phyloP scores from a whole-genome alignment of 2,797 vertebrate species.

The Setipinna tenuifilis region DNA sequence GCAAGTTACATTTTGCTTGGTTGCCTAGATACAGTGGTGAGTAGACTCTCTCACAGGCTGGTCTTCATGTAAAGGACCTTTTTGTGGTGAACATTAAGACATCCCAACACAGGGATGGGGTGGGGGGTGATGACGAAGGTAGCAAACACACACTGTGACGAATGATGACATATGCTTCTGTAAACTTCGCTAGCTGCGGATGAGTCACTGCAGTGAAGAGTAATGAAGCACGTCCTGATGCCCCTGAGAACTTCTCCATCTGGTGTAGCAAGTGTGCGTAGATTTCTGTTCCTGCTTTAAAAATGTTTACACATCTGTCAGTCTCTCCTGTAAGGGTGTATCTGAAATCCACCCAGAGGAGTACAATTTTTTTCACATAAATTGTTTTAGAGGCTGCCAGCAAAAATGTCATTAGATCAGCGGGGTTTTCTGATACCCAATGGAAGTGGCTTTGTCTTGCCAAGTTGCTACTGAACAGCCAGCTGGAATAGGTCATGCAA shows the following conservation, averaged over 20 bases:
- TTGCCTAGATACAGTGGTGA: no score
- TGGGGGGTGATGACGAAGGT: slow-evolving; percentile 34
- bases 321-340: background rate
- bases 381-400: background rate
- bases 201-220: slow-evolving; percentile 29
- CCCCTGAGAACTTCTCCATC: background rate
- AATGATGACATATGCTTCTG: slow-evolving; percentile 17
- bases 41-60: no score
- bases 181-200: background rate
- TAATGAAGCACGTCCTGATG: background rate
- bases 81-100: slow-evolving; percentile 37
- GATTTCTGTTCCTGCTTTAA: background rate
- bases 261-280: background rate
- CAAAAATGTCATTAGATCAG: background rate
- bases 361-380: background rate
- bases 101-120: slow-evolving; percentile 23
- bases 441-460: background rate
- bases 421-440: background rate
- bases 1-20: no score
- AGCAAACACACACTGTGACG: slow-evolving; percentile 19
- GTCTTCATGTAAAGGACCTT: background rate
- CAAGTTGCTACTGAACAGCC: background rate
- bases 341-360: background rate
- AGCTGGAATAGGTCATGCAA: background rate
- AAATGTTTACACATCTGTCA: background rate